These are phyloP conservation scores for Dolichopus griseipennis DNA, from an alignment of 2,888 invertebrate species.

Conservation along the genomic window DNA sequence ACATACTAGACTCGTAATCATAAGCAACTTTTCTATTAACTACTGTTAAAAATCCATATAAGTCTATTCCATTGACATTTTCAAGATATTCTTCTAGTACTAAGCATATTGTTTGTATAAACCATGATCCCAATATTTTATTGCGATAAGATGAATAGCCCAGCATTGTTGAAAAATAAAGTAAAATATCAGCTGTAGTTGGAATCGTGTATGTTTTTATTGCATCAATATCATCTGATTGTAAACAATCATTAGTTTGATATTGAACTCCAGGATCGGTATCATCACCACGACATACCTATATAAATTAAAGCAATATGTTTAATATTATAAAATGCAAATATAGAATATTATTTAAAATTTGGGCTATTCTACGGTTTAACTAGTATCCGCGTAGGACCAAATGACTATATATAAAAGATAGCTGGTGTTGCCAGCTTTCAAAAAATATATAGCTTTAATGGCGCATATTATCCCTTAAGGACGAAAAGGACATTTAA, in stretches of 20 bases:
- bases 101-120: conserved; percentile 57
- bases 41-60: conserved; percentile 55
- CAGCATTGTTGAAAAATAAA: conserved; percentile 59
- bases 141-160: conserved; percentile 64
- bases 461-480: no score
- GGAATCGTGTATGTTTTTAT: conserved; percentile 52
- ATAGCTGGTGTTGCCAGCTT: no score
- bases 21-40: conserved; percentile 56
- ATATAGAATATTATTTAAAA: no score
- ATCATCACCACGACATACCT: conserved; percentile 52
- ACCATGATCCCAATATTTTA: conserved; percentile 61
- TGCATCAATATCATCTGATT: conserved; percentile 24
- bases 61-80: conserved; percentile 45
- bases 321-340: no score
- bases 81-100: conserved; percentile 44
- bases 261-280: conserved; percentile 43
- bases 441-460: no score
- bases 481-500: no score
- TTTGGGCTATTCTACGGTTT: no score
- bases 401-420: no score
- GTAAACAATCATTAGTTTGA: conserved; percentile 19
- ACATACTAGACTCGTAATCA: conserved; percentile 53
- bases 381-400: no score
- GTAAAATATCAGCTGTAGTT: conserved; percentile 59
- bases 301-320: conserved; percentile 21